Evolutionary conservation across 2,797 vertebrate species (phyloP).

Genomic region (Mallotus villosus): DNA sequence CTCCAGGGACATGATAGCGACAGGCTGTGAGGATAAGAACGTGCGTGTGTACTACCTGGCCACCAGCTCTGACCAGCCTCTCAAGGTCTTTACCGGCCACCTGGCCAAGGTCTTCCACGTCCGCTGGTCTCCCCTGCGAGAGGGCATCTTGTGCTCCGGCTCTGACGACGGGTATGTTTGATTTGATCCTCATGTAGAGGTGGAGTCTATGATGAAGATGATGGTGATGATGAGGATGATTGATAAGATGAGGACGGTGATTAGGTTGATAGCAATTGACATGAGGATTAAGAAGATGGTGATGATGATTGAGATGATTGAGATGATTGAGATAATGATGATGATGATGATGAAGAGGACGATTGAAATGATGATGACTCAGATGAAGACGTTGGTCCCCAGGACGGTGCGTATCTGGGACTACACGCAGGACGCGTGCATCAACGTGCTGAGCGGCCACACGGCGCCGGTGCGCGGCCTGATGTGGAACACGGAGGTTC

Average conservation of each 20-base stretch:
- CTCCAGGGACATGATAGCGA: slow-evolving; percentile 95
- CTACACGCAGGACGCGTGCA: slow-evolving; percentile 94
- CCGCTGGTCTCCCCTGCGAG: slow-evolving; percentile 93
- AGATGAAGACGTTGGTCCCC: slow-evolving; percentile 35
- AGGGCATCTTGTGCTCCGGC: slow-evolving; percentile 94
- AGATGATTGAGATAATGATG: not conserved
- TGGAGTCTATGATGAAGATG: not conserved
- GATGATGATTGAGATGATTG: too few relatives aligned
- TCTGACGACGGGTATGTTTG: slow-evolving; percentile 90
- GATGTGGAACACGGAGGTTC: slow-evolving; percentile 96
- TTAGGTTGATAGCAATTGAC: too few relatives aligned
- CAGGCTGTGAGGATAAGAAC: slow-evolving; percentile 95
- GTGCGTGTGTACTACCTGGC: slow-evolving; percentile 95
- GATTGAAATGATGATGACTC: too few relatives aligned
- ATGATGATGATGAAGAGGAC: too few relatives aligned
- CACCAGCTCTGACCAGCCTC: slow-evolving; percentile 93
- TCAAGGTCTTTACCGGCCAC: slow-evolving; percentile 93
- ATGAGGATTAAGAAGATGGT: too few relatives aligned
- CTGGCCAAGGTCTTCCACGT: slow-evolving; percentile 96
- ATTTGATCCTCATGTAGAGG: not conserved
- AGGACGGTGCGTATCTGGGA: slow-evolving; percentile 97
- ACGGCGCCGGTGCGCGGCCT: slow-evolving; percentile 91
- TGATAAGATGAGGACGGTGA: too few relatives aligned
- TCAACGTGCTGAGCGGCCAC: slow-evolving; percentile 90
- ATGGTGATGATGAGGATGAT: too few relatives aligned